Conservation (phyloP, 92 coral and sea anemone species). For the Siderastrea siderea region DNA sequence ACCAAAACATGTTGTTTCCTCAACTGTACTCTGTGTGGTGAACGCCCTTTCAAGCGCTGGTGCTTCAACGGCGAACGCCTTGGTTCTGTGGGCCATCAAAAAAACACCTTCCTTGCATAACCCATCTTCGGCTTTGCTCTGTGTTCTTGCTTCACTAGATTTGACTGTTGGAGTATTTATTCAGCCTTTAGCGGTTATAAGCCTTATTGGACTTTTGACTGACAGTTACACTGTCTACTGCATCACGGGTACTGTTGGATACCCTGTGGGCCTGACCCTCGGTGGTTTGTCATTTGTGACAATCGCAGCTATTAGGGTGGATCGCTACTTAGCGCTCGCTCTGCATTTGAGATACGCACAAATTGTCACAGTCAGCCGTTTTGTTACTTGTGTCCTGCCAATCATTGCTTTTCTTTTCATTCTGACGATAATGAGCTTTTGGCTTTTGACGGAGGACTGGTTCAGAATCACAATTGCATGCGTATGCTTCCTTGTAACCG, state of each 20-base stretch:
- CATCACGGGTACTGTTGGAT: background rate
- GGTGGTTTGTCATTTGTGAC: background rate
- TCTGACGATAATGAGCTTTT: background rate
- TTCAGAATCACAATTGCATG: background rate
- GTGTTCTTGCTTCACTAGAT: background rate
- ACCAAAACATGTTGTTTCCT: background rate
- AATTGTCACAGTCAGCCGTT: conserved; percentile 14
- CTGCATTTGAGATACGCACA: background rate
- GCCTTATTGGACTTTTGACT: background rate
- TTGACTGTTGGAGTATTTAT: background rate
- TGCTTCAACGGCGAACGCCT: background rate
- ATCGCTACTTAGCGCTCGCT: conserved; percentile 15
- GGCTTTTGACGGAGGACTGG: conserved; percentile 8
- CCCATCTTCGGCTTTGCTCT: background rate
- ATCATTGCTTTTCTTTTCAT: background rate
- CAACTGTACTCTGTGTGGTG: background rate
- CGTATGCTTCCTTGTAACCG: background rate
- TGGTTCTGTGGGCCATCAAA: conserved; percentile 8
- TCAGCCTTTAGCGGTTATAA: background rate
- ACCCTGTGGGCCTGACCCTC: background rate
- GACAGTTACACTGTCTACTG: background rate
- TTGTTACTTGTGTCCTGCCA: background rate
- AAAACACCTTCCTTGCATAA: conserved; percentile 2
- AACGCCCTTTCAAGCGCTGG: background rate
- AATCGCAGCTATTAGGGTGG: background rate